Conservation (phyloP, 2,797 vertebrate genomes). For the Chaunax sp. region DNA sequence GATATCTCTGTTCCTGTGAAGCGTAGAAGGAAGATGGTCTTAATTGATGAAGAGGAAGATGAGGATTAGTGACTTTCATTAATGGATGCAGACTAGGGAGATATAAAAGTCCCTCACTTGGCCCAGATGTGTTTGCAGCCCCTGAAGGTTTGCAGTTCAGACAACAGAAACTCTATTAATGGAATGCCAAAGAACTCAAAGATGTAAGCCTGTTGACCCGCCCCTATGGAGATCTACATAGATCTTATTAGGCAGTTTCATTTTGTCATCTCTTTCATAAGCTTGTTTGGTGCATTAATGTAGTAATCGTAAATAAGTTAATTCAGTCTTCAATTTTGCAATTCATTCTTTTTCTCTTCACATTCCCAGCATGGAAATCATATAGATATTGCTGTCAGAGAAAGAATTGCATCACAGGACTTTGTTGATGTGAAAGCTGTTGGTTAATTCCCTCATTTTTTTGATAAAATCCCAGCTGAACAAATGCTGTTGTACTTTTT, state of each 20-base stretch:
- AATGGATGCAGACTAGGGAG: constrained; percentile 41
- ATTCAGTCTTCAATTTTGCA: background rate
- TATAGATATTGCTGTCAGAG: background rate
- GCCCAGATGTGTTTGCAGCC: constrained; percentile 11
- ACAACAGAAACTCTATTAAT: constrained; percentile 30
- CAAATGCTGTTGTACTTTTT: background rate
- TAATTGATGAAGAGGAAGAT: constrained; percentile 85
- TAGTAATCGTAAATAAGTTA: background rate
- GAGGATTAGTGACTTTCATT: constrained; percentile 68
- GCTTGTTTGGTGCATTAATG: background rate
- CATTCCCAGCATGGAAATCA: background rate
- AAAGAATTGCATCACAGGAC: background rate
- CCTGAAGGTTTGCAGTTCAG: constrained; percentile 32
- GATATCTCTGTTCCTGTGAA: constrained; percentile 72
- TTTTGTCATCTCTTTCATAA: background rate
- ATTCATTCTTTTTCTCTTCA: background rate
- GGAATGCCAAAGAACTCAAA: constrained; percentile 17
- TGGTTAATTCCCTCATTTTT: background rate
- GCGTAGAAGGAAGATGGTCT: constrained; percentile 74
- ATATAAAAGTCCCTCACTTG: constrained; percentile 16
- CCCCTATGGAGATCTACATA: background rate
- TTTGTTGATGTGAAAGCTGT: background rate
- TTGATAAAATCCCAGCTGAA: background rate
- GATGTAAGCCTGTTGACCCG: background rate
- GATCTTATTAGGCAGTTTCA: background rate